These are phyloP conservation scores for Eudemis profundana DNA, from an alignment of 2,888 invertebrate genomes.

Conservation along the genomic window DNA sequence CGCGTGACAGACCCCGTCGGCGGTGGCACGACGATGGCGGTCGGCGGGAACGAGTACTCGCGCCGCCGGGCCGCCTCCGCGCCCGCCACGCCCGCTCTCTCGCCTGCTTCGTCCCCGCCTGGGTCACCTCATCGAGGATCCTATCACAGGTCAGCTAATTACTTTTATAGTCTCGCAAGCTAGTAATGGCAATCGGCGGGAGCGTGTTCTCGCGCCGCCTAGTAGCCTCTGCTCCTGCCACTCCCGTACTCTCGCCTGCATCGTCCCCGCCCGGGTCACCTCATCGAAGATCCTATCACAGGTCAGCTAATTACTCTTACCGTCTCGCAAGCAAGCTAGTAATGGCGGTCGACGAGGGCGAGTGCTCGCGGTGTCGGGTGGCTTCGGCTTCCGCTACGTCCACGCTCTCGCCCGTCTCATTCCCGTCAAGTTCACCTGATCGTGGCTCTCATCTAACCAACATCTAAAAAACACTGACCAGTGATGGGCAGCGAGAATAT, in stretches of 20 bases:
- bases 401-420: conserved; percentile 89
- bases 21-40: conserved; percentile 86
- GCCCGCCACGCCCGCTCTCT: conserved; percentile 89
- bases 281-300: conserved; percentile 69
- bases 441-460: too few relatives aligned
- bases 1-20: conserved; percentile 85
- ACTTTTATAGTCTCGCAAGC: too few relatives aligned
- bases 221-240: conserved; percentile 89
- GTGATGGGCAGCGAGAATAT: too few relatives aligned
- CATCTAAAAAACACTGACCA: too few relatives aligned
- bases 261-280: conserved; percentile 89
- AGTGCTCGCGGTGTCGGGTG: conserved; percentile 85
- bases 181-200: conserved; percentile 86
- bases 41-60: conserved; percentile 85
- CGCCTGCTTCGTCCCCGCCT: conserved; percentile 91
- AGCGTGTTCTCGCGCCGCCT: conserved; percentile 84
- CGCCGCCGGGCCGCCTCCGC: conserved; percentile 88
- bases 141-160: conserved; percentile 67
- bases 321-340: too few relatives aligned
- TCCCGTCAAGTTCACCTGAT: conserved; percentile 88
- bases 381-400: conserved; percentile 91
- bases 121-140: conserved; percentile 84
- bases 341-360: conserved; percentile 85
- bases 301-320: too few relatives aligned
- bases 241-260: conserved; percentile 91